These are phyloP conservation scores for Zaprionus vittiger DNA, from an alignment of 1,140 invertebrate species.

Conservation along the genomic window DNA sequence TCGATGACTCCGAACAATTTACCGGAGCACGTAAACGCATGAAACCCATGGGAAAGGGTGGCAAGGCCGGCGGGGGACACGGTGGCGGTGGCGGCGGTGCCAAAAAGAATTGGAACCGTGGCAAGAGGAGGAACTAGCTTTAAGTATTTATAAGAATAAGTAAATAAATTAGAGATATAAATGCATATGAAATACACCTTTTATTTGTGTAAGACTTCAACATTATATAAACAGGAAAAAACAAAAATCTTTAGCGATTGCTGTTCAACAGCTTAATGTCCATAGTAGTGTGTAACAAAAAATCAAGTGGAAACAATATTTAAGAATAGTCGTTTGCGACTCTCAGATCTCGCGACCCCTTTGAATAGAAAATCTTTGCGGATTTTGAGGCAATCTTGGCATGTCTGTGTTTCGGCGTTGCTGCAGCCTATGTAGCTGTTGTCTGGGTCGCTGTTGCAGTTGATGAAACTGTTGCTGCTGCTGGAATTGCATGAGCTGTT, in stretches of 20 bases:
- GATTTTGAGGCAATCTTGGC: background rate
- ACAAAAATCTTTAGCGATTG: background rate
- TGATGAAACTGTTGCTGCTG: background rate
- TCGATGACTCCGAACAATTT: slow-evolving; percentile 92
- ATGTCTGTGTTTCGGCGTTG: background rate
- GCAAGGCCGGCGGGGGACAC: slow-evolving; percentile 3
- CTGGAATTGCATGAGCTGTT: background rate
- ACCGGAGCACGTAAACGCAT: slow-evolving; percentile 91
- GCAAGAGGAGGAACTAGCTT: slow-evolving; percentile 53
- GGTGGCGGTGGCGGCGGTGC: slow-evolving; percentile 6
- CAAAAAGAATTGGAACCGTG: slow-evolving; percentile 75
- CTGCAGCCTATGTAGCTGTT: background rate
- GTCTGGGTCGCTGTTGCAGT: background rate
- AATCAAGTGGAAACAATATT: background rate
- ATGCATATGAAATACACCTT: slow-evolving; percentile 26
- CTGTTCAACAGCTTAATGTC: slow-evolving; percentile 29
- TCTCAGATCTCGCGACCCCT: background rate
- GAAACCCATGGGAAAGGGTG: slow-evolving; percentile 85
- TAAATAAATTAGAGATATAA: slow-evolving; percentile 33
- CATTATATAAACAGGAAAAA: background rate
- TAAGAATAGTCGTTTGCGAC: background rate
- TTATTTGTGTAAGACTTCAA: slow-evolving; percentile 31
- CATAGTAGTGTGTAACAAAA: background rate
- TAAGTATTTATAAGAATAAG: slow-evolving; percentile 26
- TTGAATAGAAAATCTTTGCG: background rate